phyloP scores from a whole-genome alignment of 92 coral and sea anemone species.

The Porites lobata region DNA sequence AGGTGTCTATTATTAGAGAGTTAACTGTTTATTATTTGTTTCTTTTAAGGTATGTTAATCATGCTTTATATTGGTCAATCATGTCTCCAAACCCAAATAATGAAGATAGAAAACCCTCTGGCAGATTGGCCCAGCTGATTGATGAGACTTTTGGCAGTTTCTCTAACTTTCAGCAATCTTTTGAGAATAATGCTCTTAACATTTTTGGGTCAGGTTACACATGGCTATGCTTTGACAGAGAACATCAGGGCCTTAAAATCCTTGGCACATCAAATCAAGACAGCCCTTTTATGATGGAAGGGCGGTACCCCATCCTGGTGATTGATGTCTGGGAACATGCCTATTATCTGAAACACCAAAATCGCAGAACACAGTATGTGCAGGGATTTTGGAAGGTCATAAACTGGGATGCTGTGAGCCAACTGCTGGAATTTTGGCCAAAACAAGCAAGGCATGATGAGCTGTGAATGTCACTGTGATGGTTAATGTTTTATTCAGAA shows the following conservation, averaged over 20 bases:
- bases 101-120: conserved; percentile 78
- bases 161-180: conserved; percentile 69
- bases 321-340: conserved; percentile 99
- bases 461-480: conserved; percentile 35
- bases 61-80: conserved; percentile 91
- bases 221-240: conserved; percentile 84
- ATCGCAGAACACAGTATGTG: conserved; percentile 82
- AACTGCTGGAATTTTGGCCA: conserved; percentile 86
- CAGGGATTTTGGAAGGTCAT: conserved; percentile 90
- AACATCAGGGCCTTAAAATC: conserved; percentile 59
- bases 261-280: conserved; percentile 82
- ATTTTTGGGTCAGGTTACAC: conserved; percentile 95
- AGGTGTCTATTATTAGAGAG: too few species aligned
- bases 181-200: conserved; percentile 66
- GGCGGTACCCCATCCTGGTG: conserved; percentile 74
- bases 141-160: conserved; percentile 81
- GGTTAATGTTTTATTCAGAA: background rate
- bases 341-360: conserved; percentile 90
- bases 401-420: conserved; percentile 90
- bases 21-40: background rate
- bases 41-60: conserved; percentile 82
- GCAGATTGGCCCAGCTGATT: conserved; percentile 71
- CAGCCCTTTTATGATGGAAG: conserved; percentile 68
- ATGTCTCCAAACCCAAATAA: conserved; percentile 89
- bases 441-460: conserved; percentile 83